Base-by-base conservation (phyloP, 2,797 vertebrate species). In the Periparus ater region DNA sequence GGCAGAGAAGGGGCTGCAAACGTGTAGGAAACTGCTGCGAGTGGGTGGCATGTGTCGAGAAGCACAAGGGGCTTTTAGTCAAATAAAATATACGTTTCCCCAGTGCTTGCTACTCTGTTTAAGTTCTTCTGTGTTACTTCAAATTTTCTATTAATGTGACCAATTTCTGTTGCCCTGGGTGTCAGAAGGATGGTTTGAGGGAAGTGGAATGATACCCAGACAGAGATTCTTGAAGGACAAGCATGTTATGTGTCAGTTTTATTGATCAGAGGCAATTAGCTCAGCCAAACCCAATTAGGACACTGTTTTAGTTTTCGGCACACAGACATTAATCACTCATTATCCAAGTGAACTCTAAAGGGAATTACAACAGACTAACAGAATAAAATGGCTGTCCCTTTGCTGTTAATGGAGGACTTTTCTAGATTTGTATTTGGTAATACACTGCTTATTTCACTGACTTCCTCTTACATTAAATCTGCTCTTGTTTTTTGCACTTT, bases 211-310 rank as follows among this genome's bases (percentile, higher is more conserved):
- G 75, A 86, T 60, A 87, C 66, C 30, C 71, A 58, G 57, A 70
- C 70, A 93, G 80, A 79, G 72, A 76, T 65, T 79, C 54, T 90
- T 94, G 87, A 95, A 95, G 58, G 89, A 74, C 77, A 90, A 68
- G 42, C 7, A 1, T 79, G 83, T 34, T 60, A 8, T 89, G 34
- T 85, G 89, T 91, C 81, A 81, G 65, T 85, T 91, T 84, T 96
- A 93, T 95, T 95, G 96, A 95, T 95, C 89, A 93, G 78, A 95
- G 66, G 51, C 79, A 91, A 92, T 96, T 96, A 96, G 83, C 77
- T 88, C 74, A 74, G 63, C 70, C 72, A 93, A 85, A 96, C 67
- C 74, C 84, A 95, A 80, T 95, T 93, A 96, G 88, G 81, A 83
- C 77, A 89, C 55, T 75, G 54, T 96, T 95, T 96, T 93, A 89